These are phyloP conservation scores for Rousettus madagascariensis DNA, from an alignment of 2,797 vertebrate species.

Conservation along the genomic window DNA sequence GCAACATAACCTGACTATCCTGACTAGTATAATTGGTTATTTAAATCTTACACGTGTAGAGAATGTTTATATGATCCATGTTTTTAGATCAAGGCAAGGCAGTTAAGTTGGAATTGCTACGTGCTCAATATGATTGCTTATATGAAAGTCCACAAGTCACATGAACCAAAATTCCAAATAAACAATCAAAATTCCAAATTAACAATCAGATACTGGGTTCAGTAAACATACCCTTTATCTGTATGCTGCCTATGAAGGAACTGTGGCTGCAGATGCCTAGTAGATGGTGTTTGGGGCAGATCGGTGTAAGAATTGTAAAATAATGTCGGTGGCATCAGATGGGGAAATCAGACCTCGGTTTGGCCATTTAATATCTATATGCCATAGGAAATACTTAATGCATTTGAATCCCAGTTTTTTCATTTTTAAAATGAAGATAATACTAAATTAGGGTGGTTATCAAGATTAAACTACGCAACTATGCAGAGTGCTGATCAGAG, in stretches of 20 bases:
- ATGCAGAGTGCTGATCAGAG: background rate
- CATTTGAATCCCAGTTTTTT: background rate
- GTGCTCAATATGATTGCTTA: background rate
- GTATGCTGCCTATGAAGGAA: background rate
- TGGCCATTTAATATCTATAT: background rate
- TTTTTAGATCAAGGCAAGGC: background rate
- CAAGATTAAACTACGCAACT: background rate
- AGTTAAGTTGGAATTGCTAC: background rate
- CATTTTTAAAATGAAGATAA: background rate
- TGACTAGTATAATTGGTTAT: background rate
- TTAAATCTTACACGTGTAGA: background rate
- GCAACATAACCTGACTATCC: background rate
- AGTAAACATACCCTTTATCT: background rate
- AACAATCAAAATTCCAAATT: background rate
- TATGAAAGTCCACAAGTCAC: background rate
- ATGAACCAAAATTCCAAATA: background rate
- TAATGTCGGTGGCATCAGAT: background rate
- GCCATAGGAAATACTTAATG: background rate
- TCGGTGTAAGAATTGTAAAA: background rate
- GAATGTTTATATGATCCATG: background rate
- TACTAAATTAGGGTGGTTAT: background rate
- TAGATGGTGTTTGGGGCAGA: background rate
- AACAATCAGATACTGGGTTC: background rate
- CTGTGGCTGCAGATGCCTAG: background rate
- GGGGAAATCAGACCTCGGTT: background rate